Evolutionary conservation across 2,113 vertebrate species (phyloP).

Genomic region (Hepsetus odoe): DNA sequence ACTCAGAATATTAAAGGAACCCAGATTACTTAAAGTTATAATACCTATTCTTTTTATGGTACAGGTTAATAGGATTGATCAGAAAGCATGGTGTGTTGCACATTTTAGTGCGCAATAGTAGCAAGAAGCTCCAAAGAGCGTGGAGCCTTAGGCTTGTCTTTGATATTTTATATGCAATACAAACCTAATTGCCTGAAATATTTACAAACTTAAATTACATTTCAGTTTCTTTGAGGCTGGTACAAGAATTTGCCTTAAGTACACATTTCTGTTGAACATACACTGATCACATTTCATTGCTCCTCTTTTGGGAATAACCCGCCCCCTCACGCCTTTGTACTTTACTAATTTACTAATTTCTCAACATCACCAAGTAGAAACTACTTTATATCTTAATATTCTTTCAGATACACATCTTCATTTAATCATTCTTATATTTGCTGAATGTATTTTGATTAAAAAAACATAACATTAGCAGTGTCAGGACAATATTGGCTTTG

Average conservation of each 20-base stretch:
- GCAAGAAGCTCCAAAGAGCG: constrained; percentile 38
- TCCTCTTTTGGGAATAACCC: constrained; percentile 37
- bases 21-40: no score
- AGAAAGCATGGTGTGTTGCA: constrained; percentile 32
- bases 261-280: constrained; percentile 55
- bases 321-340: constrained; percentile 37
- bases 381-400: constrained; percentile 5
- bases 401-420: constrained; percentile 8
- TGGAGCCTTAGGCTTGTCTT: constrained; percentile 51
- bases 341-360: constrained; percentile 51
- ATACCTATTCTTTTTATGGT: no score
- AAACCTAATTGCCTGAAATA: constrained; percentile 56
- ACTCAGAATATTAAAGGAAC: no score
- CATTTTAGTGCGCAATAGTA: constrained; percentile 10
- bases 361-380: constrained; percentile 34
- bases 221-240: constrained; percentile 54
- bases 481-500: background rate
- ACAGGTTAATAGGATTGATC: background rate
- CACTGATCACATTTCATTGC: constrained; percentile 52
- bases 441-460: constrained; percentile 44
- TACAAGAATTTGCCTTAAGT: constrained; percentile 55
- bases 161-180: constrained; percentile 59
- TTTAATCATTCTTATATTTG: constrained; percentile 40
- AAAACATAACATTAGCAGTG: background rate
- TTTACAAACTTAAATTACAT: constrained; percentile 60